These are phyloP conservation scores for Loriculus beryllinus DNA, from an alignment of 2,797 vertebrate species.

Conservation along the genomic window DNA sequence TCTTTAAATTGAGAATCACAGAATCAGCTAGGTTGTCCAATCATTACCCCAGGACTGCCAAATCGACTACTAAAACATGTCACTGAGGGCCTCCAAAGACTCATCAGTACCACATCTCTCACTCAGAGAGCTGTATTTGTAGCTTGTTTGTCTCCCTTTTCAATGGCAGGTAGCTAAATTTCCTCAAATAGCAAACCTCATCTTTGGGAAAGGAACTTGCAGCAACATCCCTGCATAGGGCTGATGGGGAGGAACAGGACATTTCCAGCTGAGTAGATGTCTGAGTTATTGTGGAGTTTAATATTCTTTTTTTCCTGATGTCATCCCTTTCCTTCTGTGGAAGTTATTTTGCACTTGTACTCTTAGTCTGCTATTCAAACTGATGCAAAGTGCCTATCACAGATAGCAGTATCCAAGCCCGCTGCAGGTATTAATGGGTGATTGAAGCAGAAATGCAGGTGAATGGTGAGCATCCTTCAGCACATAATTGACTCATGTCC, in stretches of 20 bases:
- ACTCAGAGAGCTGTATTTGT: neutral
- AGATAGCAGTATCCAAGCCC: neutral
- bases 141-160: neutral
- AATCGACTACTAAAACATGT: neutral
- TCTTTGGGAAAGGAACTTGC: neutral
- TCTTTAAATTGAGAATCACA: neutral
- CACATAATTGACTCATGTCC: neutral
- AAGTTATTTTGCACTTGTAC: neutral
- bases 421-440: neutral
- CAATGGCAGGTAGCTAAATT: neutral
- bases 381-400: neutral
- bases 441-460: neutral
- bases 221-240: neutral
- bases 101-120: neutral
- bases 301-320: neutral
- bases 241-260: neutral
- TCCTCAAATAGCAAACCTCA: neutral
- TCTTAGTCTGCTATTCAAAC: neutral
- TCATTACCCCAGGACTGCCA: neutral
- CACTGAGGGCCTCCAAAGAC: neutral
- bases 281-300: neutral
- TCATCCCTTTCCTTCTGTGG: neutral
- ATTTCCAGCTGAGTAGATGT: neutral
- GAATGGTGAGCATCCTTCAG: neutral
- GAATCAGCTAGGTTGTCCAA: neutral